These are phyloP conservation scores for Engystomops pustulosus DNA, from an alignment of 2,113 vertebrate species.

Conservation along the genomic window DNA sequence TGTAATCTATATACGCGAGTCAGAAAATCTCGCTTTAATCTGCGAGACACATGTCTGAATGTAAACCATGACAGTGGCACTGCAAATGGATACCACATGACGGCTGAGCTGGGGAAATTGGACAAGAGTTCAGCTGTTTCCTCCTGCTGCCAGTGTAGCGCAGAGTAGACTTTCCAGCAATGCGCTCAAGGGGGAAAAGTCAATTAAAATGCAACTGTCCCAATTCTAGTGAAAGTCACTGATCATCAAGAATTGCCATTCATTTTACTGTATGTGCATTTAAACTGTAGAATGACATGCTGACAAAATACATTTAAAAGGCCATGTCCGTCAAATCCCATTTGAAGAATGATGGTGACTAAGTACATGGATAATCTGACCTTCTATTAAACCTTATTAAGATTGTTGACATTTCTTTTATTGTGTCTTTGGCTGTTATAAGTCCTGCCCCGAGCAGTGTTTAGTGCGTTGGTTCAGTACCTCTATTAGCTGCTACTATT, in stretches of 20 bases:
- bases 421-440: constrained; percentile 53
- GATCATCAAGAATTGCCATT: constrained; percentile 66
- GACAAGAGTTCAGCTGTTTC: constrained; percentile 69
- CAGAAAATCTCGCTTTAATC: constrained; percentile 64
- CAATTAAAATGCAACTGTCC: constrained; percentile 76
- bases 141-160: constrained; percentile 63
- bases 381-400: constrained; percentile 61
- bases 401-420: constrained; percentile 61
- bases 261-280: constrained; percentile 62
- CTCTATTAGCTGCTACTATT: constrained; percentile 39
- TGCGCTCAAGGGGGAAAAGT: constrained; percentile 66
- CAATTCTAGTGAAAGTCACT: constrained; percentile 68
- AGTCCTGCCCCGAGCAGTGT: constrained; percentile 55
- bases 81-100: constrained; percentile 74
- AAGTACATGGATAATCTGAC: constrained; percentile 60
- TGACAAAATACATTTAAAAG: constrained; percentile 54
- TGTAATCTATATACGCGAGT: constrained; percentile 65
- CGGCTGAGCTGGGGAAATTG: constrained; percentile 64
- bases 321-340: constrained; percentile 45
- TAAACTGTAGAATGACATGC: constrained; percentile 40
- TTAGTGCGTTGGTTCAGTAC: constrained; percentile 52
- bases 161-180: constrained; percentile 65
- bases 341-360: constrained; percentile 58
- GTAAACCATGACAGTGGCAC: constrained; percentile 64
- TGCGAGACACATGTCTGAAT: constrained; percentile 68